Base-by-base conservation (phyloP, 2,888 invertebrate species). In the Escarpia spicata region DNA sequence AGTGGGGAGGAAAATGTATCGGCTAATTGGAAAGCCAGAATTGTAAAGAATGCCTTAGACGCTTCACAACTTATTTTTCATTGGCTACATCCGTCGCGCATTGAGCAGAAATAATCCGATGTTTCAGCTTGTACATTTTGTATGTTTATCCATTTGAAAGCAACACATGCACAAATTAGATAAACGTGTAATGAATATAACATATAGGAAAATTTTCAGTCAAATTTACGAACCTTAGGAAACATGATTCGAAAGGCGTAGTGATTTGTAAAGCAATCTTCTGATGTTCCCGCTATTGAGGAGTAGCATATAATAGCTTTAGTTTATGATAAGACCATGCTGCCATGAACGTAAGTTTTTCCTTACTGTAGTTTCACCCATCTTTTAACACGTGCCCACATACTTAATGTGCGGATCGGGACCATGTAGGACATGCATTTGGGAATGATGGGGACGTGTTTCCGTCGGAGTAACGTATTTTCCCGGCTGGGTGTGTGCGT, bases 251-350 rank as follows among this genome's bases (percentile, higher is more conserved):
- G 90, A 43, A 92, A 43, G 91, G 96, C 96, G 96, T 95, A 96
- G 95, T 95, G 95, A 96, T 96, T 94, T 94, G 75, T 94, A 94
- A 94, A 92, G 94, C 94, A 94, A 95, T 95, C 95, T 94, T 95
- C 95, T 94, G 95, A 95, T 96, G 95, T 96, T 96, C 96, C 96
- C 96, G 96, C 96, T 96, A 96, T 95, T 95, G 96, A 96, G 95
- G 95, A 95, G 95, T 95, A 45, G n/a, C 95, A 95, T 95, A 96
- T 95, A 96, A 96, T 95, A 96, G 95, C 95, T 95, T 75, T 94
- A 95, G 95, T 96, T 95, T 95, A 95, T 95, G 95, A 95, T 96
- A 96, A 96, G 96, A 95, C 96, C 96, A 96, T 96, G 96, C 96
- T 96, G 96, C 95, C 95, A 95, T 95, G 94, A 94, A 94, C 95